These are phyloP conservation scores for Elachura formosa DNA, from an alignment of 2,113 vertebrate genomes.

Conservation along the genomic window DNA sequence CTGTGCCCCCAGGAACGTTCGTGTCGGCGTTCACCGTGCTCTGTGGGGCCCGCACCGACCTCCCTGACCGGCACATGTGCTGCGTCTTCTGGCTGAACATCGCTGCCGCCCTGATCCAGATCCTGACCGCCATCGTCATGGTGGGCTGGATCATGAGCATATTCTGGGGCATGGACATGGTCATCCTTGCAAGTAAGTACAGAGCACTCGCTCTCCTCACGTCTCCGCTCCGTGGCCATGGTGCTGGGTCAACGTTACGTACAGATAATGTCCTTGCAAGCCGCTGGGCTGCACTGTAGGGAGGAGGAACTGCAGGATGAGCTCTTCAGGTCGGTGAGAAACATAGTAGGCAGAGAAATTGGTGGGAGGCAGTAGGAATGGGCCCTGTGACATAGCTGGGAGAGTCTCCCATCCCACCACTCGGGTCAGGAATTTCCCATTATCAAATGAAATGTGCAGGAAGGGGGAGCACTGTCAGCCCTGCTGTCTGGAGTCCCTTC, in stretches of 20 bases:
- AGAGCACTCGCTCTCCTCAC: accelerated
- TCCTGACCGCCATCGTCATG: conserved; percentile 94
- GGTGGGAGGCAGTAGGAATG: not conserved
- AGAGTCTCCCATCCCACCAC: not conserved
- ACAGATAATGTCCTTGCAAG: not conserved
- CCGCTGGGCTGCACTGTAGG: accelerated
- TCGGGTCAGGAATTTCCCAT: not conserved
- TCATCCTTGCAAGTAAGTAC: conserved; percentile 95
- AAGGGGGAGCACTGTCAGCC: not conserved
- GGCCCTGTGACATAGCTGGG: not conserved
- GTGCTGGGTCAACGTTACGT: not conserved
- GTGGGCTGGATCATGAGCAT: conserved; percentile 99
- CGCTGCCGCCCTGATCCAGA: conserved; percentile 93
- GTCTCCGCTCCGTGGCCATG: accelerated
- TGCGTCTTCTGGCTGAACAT: conserved; percentile 98
- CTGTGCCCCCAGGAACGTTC: conserved; percentile 82
- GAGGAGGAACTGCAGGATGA: not conserved
- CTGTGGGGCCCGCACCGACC: conserved; percentile 90
- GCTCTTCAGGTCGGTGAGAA: not conserved
- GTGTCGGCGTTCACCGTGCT: conserved; percentile 93
- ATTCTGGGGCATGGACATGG: conserved; percentile 99
- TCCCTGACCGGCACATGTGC: conserved; percentile 88
- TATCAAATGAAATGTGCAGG: not conserved
- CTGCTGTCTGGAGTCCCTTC: not conserved
- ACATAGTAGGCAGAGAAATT: not conserved